phyloP scores from a whole-genome alignment of 2,113 vertebrate genomes.

The Python bivittatus region DNA sequence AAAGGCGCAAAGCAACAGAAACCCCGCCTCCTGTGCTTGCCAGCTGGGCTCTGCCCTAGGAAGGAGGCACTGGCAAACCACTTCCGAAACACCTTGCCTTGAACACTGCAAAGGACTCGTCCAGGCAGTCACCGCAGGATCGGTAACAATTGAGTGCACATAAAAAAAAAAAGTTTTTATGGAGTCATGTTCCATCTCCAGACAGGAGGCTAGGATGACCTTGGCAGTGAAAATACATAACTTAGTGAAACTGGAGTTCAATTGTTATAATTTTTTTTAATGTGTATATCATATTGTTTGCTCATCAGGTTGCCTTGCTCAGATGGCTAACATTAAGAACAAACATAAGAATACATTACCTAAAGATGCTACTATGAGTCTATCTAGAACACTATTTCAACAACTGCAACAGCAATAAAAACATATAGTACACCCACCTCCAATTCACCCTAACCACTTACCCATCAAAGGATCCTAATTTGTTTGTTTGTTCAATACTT shows the following conservation, averaged over 20 bases:
- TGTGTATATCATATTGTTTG: not conserved
- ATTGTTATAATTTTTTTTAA: not conserved
- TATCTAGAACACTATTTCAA: not conserved
- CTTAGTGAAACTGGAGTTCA: not conserved
- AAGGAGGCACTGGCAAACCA: too few species aligned
- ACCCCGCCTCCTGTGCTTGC: too few species aligned
- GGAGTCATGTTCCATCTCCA: not conserved
- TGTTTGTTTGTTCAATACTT: not conserved
- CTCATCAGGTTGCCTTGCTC: not conserved
- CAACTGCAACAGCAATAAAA: not conserved
- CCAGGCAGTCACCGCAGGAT: too few species aligned
- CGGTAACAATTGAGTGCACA: too few species aligned
- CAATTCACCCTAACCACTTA: not conserved
- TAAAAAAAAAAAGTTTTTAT: not conserved
- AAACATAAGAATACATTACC: not conserved
- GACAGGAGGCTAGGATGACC: not conserved
- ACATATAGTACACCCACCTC: not conserved
- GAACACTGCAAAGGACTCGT: too few species aligned
- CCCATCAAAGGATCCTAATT: not conserved
- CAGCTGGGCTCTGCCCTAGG: too few species aligned
- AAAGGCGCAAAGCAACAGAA: too few species aligned
- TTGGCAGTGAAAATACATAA: not conserved
- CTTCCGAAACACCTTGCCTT: too few species aligned
- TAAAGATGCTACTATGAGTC: not conserved
- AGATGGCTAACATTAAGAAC: not conserved